A percentile compares a stretch with the other conserved stretches of the same genome.
These are phyloP conservation scores for Venustaconcha ellipsiformis DNA, from an alignment of 1,140 invertebrate species.

Conservation along the genomic window DNA sequence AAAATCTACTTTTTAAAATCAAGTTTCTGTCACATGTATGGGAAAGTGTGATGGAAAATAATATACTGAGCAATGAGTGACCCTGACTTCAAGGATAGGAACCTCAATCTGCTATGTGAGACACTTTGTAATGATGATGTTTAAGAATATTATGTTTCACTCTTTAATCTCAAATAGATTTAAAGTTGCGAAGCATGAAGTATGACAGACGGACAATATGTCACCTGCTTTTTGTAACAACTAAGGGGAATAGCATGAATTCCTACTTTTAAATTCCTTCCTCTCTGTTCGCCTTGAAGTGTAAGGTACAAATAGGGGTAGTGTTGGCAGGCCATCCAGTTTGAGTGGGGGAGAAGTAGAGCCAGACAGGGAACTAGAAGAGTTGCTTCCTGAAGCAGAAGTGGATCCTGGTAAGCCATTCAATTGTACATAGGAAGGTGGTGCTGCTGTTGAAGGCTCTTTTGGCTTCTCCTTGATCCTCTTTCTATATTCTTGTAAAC, in stretches of 20 bases:
- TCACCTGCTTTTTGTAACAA: too few relatives aligned
- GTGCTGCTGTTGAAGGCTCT: neutral
- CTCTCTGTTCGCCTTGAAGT: constrained; percentile 24
- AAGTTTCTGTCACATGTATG: too few relatives aligned
- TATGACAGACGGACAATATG: too few relatives aligned
- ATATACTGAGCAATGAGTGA: too few relatives aligned
- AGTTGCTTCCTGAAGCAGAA: constrained; percentile 1
- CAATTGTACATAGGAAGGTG: neutral
- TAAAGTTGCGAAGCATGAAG: too few relatives aligned
- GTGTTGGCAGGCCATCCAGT: constrained; percentile 19
- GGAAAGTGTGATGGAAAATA: too few relatives aligned
- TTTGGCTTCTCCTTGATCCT: constrained; percentile 27
- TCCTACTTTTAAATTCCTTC: constrained; percentile 35
- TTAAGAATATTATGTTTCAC: too few relatives aligned
- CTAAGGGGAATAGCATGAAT: neutral
- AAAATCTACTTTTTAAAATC: too few relatives aligned
- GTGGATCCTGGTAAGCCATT: neutral
- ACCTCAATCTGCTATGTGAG: too few relatives aligned
- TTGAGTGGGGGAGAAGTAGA: neutral
- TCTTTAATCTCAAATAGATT: too few relatives aligned
- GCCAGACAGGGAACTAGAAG: neutral
- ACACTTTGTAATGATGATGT: too few relatives aligned
- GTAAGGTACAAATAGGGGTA: constrained; percentile 16
- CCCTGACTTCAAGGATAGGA: too few relatives aligned
- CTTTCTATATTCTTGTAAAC: constrained; percentile 28